These are phyloP conservation scores for Latrodectus elegans DNA, from an alignment of 2,888 invertebrate genomes.

Conservation along the genomic window DNA sequence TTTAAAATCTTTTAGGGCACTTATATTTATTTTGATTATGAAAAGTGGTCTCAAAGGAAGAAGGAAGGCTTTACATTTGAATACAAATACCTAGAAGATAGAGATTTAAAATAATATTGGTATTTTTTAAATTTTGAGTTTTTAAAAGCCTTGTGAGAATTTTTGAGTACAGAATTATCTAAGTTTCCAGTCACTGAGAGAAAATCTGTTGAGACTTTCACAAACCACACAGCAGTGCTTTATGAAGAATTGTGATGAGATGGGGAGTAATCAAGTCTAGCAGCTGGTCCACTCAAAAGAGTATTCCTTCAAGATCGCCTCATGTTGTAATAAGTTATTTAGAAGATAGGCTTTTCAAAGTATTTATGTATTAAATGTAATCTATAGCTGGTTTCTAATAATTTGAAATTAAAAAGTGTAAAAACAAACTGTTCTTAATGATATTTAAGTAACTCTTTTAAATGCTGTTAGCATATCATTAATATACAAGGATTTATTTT, in stretches of 20 bases:
- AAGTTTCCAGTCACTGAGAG: constrained; percentile 1
- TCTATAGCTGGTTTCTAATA: no score
- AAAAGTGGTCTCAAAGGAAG: constrained; percentile 99
- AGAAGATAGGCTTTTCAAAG: no score
- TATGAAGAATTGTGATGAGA: not conserved
- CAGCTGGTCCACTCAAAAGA: no score
- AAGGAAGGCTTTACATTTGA: constrained; percentile 99
- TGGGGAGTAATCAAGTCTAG: no score
- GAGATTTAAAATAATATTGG: constrained; percentile 90
- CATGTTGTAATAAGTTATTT: no score
- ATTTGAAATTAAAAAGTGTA: no score
- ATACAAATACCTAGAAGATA: constrained; percentile 99
- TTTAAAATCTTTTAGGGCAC: constrained; percentile 85
- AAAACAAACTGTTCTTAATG: no score
- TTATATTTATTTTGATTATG: constrained; percentile 99
- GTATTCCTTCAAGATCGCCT: no score
- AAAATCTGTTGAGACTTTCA: constrained; percentile 14
- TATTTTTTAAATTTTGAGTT: constrained; percentile 23
- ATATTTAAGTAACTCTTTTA: no score
- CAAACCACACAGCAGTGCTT: not conserved
- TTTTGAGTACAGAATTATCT: constrained; percentile 51
- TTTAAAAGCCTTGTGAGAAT: constrained; percentile 50
- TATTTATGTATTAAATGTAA: no score
- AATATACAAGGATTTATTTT: not conserved
- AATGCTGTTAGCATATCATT: no score